Conservation (phyloP, 2,797 vertebrate species). For the Tadarida brasiliensis region DNA sequence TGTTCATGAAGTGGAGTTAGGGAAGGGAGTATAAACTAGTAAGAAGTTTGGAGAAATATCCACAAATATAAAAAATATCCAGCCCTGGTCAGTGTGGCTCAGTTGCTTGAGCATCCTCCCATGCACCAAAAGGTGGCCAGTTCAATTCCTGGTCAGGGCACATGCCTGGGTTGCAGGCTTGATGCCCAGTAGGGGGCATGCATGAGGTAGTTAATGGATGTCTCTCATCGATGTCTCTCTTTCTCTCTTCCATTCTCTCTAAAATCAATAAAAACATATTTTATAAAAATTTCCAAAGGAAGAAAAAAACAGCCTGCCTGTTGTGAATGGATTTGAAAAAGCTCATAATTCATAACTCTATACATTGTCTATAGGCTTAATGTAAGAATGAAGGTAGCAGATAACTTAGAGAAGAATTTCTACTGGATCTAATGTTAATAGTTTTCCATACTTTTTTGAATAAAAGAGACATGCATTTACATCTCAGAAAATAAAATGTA, state of each 20-base stretch:
- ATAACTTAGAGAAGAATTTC: background rate
- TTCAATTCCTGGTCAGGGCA: no score
- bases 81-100: no score
- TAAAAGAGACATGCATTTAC: background rate
- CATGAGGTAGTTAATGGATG: no score
- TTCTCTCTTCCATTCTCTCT: no score
- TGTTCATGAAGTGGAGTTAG: background rate
- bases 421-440: background rate
- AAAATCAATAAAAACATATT: no score
- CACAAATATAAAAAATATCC: background rate
- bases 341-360: background rate
- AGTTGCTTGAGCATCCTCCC: no score
- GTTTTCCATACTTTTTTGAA: background rate
- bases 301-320: background rate
- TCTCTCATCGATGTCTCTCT: no score
- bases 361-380: background rate
- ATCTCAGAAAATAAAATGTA: slow-evolving; percentile 1
- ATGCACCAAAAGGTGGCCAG: no score
- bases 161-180: no score
- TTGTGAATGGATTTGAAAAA: background rate
- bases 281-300: background rate
- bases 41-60: background rate
- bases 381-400: background rate
- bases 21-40: background rate
- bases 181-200: no score